Base-by-base conservation (phyloP, 2,888 invertebrate species). In the Oasisia sp. region DNA sequence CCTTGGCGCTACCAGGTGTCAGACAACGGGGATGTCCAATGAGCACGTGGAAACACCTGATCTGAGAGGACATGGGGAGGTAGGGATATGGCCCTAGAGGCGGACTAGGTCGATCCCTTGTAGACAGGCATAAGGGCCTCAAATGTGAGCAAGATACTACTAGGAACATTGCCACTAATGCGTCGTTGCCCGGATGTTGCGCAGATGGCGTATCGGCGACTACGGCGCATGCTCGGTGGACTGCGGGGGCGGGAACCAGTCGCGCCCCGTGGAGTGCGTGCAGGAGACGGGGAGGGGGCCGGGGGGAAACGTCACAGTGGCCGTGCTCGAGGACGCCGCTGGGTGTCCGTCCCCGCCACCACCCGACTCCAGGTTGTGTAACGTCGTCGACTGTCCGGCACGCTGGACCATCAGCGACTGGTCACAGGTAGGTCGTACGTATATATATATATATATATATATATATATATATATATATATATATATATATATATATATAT, bases 211-310 rank as follows among this genome's bases (percentile, higher is more conserved):
- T 95, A 98, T 98, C 94, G 98, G 98, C 0, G 98, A 98, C 92
- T 99, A 98, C 95, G 98, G 98, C 0, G 97, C 98, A 32, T 99
- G 99, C 96, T 98, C 98, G 32, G 98, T 98, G 96, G 98, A 98
- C 2, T 99, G 99, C 95, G 99, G 99, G 56, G 98, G 99, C 94
- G 99, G 99, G 0, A 98, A 98, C 94, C 98, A 98, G 97, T 98
- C 98, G 0, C 97, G 99, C 93, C 98, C 98, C 95, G 99, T 99
- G 92, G 98, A 97, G 92, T 99, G 99, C 93, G 94, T 95, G 9
- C 95, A 95, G 92, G 95, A 95, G 92, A 94, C 94, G 91, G 94
- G 94, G 27, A 93, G 94, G 27, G 94, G 94, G 8, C 98, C 98
- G 27, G 98, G 98, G 0, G 98, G 99, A 93, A 98, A 98, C 14